phyloP scores from a whole-genome alignment of 2,888 invertebrate species.

The Tenodera sinensis region DNA sequence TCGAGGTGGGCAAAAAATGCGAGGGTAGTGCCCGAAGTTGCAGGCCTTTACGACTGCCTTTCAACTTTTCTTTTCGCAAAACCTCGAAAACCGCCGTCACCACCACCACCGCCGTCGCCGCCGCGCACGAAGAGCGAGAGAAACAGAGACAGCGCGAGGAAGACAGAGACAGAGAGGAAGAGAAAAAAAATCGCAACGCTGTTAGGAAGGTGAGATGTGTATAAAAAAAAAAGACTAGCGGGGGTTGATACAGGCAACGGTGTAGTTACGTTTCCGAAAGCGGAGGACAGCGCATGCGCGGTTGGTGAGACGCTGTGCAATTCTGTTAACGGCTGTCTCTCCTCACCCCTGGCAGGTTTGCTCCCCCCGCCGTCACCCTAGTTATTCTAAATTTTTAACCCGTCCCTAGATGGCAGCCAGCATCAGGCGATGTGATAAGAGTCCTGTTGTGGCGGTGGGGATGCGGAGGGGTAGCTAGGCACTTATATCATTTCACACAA shows the following conservation, averaged over 20 bases:
- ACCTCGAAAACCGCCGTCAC: not conserved
- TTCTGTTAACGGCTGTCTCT: not conserved
- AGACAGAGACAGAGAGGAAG: not conserved
- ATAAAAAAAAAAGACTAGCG: not conserved
- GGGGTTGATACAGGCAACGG: not conserved
- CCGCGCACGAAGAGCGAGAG: not conserved
- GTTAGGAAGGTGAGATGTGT: not conserved
- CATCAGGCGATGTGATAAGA: constrained; percentile 23
- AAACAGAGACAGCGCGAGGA: not conserved
- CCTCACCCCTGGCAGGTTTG: not conserved
- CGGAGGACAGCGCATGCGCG: not conserved
- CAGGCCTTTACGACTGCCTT: not conserved
- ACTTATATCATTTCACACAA: not conserved
- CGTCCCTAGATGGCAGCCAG: constrained; percentile 34
- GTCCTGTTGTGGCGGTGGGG: not conserved
- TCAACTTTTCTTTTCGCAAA: not conserved
- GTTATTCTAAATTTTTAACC: constrained; percentile 32
- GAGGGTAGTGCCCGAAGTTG: not conserved
- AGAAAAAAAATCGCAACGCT: not conserved
- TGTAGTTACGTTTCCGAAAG: not conserved
- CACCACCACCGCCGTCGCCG: not conserved
- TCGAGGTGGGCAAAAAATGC: not conserved
- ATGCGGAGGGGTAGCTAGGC: not conserved
- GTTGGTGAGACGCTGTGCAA: not conserved
- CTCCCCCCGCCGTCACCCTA: constrained; percentile 5